Evolutionary conservation across 2,113 vertebrate genomes (phyloP).

Genomic region (Phoenicopterus ruber): DNA sequence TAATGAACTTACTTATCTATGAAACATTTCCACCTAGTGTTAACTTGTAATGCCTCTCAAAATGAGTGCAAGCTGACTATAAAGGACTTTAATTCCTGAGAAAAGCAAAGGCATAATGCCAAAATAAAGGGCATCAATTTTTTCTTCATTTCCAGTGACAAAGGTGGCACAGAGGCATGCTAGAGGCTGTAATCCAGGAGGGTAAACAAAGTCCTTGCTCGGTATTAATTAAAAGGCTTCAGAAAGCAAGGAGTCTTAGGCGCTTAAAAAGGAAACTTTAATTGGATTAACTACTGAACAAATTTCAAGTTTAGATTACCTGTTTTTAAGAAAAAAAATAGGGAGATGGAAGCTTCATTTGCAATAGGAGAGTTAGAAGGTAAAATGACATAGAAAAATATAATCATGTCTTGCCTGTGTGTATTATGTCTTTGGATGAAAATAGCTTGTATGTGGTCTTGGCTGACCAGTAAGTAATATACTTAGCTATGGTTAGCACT

Average conservation of each 20-base stretch:
- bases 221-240: background rate
- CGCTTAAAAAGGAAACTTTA: background rate
- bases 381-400: background rate
- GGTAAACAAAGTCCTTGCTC: conserved; percentile 19
- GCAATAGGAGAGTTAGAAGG: background rate
- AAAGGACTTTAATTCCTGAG: background rate
- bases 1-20: conserved; percentile 27
- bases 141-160: background rate
- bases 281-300: conserved; percentile 6
- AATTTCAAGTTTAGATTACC: background rate
- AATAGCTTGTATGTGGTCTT: background rate
- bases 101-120: background rate
- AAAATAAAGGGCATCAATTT: background rate
- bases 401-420: background rate
- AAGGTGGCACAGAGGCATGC: background rate
- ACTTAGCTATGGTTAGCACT: background rate
- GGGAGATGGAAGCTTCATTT: background rate
- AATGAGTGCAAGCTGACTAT: background rate
- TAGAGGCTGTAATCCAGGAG: background rate
- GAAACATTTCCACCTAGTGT: background rate
- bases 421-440: background rate
- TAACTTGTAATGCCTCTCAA: conserved; percentile 25
- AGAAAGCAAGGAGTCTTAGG: background rate
- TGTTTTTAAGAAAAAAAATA: background rate
- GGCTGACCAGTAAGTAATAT: background rate